These are phyloP conservation scores for Bostrychus sinensis DNA, from an alignment of 2,113 vertebrate genomes.

Conservation along the genomic window DNA sequence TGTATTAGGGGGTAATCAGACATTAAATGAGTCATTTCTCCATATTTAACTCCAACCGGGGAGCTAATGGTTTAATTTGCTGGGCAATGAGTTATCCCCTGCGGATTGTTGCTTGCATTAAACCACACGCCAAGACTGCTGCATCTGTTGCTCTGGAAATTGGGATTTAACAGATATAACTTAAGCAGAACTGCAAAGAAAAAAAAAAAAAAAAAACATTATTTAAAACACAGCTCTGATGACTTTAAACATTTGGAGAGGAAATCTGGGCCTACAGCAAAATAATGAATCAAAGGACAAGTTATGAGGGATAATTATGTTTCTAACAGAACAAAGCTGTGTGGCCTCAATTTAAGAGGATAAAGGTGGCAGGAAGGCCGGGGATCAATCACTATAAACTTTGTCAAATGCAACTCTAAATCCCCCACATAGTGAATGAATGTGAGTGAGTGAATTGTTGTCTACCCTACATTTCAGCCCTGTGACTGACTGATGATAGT, in stretches of 20 bases:
- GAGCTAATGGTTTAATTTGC: conserved; percentile 77
- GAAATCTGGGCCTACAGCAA: not conserved
- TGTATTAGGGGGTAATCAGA: conserved; percentile 75
- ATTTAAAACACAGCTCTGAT: not conserved
- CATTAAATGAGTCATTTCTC: conserved; percentile 77
- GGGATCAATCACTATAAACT: not conserved
- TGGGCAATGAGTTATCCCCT: conserved; percentile 65
- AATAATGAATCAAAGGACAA: conserved; percentile 3
- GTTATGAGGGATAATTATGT: not conserved
- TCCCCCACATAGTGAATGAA: too few species aligned
- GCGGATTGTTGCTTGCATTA: conserved; percentile 55
- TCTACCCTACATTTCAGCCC: too few species aligned
- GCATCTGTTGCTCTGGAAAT: conserved; percentile 45
- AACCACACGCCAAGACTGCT: conserved; percentile 39
- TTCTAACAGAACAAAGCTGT: not conserved
- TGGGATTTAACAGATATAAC: not conserved
- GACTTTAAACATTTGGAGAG: conserved; percentile 7
- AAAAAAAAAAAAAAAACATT: too few species aligned
- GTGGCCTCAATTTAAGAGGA: not conserved
- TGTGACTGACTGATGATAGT: too few species aligned
- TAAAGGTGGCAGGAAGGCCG: too few species aligned
- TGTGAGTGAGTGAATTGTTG: too few species aligned
- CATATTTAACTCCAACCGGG: conserved; percentile 71
- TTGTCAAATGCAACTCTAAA: too few species aligned
- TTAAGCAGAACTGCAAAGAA: not conserved